Evolutionary conservation across 2,113 vertebrate species (phyloP).

Genomic region (Rattus norvegicus): GRCr8 NC_086026.1:34645501-34646000

Average conservation of each 20-base stretch:
- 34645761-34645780: slow-evolving; percentile 58
- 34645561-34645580: rapidly evolving
- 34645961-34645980: not conserved
- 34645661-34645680: not conserved
- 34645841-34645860: slow-evolving; percentile 33
- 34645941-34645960: not conserved
- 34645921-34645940: not conserved
- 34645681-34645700: slow-evolving; percentile 53
- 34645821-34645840: not conserved
- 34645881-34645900: rapidly evolving
- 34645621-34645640: not conserved
- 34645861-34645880: not conserved
- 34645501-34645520: rapidly evolving
- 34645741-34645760: slow-evolving; percentile 32
- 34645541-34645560: not conserved
- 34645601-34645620: not conserved
- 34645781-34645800: slow-evolving; percentile 38
- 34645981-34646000: not conserved
- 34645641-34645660: not conserved
- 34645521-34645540: not conserved
- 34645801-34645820: not conserved
- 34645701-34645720: slow-evolving; percentile 56
- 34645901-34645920: rapidly evolving
- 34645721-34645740: not conserved
- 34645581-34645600: not conserved